phyloP scores from a whole-genome alignment of 2,888 invertebrate genomes.

The Acanthosepion lycidas region DNA sequence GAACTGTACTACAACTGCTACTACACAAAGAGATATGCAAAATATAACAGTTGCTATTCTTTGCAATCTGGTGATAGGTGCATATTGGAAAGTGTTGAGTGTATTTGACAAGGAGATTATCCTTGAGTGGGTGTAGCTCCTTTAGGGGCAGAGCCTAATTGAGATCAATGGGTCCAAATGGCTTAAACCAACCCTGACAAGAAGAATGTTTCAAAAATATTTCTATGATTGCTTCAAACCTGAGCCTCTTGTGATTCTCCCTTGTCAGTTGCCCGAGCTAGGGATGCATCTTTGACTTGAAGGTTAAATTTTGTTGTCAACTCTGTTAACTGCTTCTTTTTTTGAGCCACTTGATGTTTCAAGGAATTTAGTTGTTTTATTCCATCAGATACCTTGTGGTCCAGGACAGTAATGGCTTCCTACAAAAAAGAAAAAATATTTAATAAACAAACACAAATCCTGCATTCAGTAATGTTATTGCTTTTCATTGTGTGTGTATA shows the following conservation, averaged over 20 bases:
- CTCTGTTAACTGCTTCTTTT: constrained; percentile 71
- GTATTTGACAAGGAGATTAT: too few species aligned
- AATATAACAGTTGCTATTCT: too few species aligned
- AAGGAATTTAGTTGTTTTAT: constrained; percentile 72
- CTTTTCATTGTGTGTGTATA: neutral
- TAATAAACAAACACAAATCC: neutral
- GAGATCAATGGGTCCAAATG: too few species aligned
- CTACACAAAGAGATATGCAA: too few species aligned
- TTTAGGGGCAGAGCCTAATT: too few species aligned
- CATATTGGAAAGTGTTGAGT: too few species aligned
- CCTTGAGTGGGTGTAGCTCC: too few species aligned
- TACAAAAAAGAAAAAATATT: constrained; percentile 52
- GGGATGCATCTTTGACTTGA: constrained; percentile 72
- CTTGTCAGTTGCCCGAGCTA: constrained; percentile 72
- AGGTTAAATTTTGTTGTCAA: constrained; percentile 71
- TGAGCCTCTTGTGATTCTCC: constrained; percentile 73
- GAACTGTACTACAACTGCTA: too few species aligned
- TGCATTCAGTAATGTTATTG: neutral
- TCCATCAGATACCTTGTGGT: constrained; percentile 74
- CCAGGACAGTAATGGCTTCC: constrained; percentile 74
- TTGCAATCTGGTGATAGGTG: too few species aligned
- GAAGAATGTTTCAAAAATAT: neutral
- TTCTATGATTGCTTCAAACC: constrained; percentile 54
- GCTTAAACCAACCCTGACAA: too few species aligned
- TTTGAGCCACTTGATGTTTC: constrained; percentile 68